phyloP scores from a whole-genome alignment of 2,113 vertebrate genomes.

The Noctilio leporinus region DNA sequence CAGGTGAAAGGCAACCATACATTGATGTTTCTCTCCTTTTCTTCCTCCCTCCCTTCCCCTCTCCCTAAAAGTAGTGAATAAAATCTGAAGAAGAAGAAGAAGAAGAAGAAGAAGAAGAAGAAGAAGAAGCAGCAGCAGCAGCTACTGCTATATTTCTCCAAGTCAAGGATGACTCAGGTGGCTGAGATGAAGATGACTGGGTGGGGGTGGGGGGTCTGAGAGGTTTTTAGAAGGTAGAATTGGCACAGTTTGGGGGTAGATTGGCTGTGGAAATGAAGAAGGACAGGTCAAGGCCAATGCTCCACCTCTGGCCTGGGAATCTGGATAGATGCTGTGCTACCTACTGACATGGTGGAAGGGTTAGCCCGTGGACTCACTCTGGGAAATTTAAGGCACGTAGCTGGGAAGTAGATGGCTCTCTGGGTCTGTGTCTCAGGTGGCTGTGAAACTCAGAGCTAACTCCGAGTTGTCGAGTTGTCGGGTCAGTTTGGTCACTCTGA shows the following conservation, averaged over 20 bases:
- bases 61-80: too few relatives aligned
- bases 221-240: not conserved
- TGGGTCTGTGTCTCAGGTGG: not conserved
- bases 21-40: too few relatives aligned
- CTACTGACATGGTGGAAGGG: not conserved
- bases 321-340: fast-evolving
- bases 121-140: too few relatives aligned
- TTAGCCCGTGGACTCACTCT: not conserved
- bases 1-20: too few relatives aligned
- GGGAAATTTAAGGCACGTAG: not conserved
- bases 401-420: not conserved
- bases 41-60: too few relatives aligned
- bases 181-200: not conserved
- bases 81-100: too few relatives aligned
- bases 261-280: not conserved
- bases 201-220: not conserved
- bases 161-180: not conserved
- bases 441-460: not conserved
- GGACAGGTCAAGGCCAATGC: fast-evolving
- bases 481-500: not conserved
- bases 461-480: too few relatives aligned
- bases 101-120: too few relatives aligned
- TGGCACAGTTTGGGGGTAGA: fast-evolving
- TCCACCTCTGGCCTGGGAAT: not conserved
- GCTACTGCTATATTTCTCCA: not conserved